Evolutionary conservation across 2,113 vertebrate genomes (phyloP), one percentile per base, ranked within the genome.

Genomic region (Crotalus horridus): DNA sequence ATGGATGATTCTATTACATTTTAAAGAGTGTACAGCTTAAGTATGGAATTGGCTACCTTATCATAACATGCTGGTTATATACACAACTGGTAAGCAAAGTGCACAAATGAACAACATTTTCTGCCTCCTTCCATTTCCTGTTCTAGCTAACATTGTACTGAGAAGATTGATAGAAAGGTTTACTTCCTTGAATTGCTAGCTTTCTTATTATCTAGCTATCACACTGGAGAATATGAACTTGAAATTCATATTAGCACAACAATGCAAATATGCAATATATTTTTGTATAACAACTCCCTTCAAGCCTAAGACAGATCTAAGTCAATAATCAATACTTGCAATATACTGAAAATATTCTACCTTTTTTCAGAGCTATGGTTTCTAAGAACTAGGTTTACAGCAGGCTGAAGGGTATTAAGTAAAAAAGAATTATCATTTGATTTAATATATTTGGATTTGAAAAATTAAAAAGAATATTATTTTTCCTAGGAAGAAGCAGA

Each of bases 261-360:
- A 91, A 89, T 93, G 94, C 93, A 89, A 91, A 91, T 96, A 93
- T 48, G 90, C 6, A 33, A 20, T 54, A 74, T 39, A 39, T 94
- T 20, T 48, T 55, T 48, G 48, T 91, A 92, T 24, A 58, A 95
- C 53, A 92, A 6, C 53, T 94, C 33, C 87, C 94, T 95, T 94
- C 59, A 46, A 92, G 94, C 93, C 86, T 74, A 51, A 46, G 93
- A 94, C 94, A 94, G 91, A 95, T 95, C 93, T 74, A 89, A 51
- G 48, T 53, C 87, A 90, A 91, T 91, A 91, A 64, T 89, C 89
- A 91, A 93, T 69, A 4, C 64, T 33, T 5, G 4, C 64, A 94
- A 94, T 90, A 0, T 0, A 93, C 48, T 53, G 53, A 87, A 81
- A 96, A 91, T 43, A 89, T 92, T n/a, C 85, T 43, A 21, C 48